Base-by-base conservation (phyloP, 2,797 vertebrate genomes). In the Gouania willdenowi region DNA sequence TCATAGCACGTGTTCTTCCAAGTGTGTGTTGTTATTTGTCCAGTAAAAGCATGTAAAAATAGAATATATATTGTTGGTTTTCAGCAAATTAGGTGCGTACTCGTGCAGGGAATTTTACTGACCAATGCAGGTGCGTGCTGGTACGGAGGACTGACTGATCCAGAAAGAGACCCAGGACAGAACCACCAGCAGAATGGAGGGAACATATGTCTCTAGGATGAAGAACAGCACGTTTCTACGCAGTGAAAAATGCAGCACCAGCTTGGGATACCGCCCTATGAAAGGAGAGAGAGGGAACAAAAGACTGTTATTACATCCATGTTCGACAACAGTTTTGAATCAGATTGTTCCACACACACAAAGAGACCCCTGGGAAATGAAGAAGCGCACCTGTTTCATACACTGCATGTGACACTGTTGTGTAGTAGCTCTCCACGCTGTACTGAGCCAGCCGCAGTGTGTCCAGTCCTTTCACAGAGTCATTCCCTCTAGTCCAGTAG, bases 111-210 rank as follows among this genome's bases (percentile, higher is more conserved):
- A 4, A 16, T 22, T 3, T 25, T 14, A 65, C 80, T 46, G 71
- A 94, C 92, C 93, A 49, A 94, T 94, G 61, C 92, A 94, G 53
- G 93, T 93, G 56, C 92, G 84, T 23, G 93, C 92, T 14, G 93
- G 93, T 15, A 95, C 93, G 0, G 92, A 96, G 3, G 92, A 91
- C 64, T 94, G 93, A 70, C 93, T 94, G 80, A 95, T 95, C 93
- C 93, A 95, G 79, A 96, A 95, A 0, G 93, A 96, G 2, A 95
- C 92, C 93, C 92, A 94, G 45, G 93, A 96, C 19, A 95, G 90
- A 15, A 93, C 90, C 45, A 96, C 93, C 51, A 95, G 86, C 9
- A 94, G 87, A 46, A 88, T 85, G 20, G 93, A 94, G 15, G 93
- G 93, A 8, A 94, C 92, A 0, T 95, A 95, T 0, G 93, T 94